A percentile compares a stretch with the other conserved stretches of the same genome.
These are phyloP conservation scores for Marisa cornuarietis DNA, from an alignment of 1,140 invertebrate species.

Conservation along the genomic window DNA sequence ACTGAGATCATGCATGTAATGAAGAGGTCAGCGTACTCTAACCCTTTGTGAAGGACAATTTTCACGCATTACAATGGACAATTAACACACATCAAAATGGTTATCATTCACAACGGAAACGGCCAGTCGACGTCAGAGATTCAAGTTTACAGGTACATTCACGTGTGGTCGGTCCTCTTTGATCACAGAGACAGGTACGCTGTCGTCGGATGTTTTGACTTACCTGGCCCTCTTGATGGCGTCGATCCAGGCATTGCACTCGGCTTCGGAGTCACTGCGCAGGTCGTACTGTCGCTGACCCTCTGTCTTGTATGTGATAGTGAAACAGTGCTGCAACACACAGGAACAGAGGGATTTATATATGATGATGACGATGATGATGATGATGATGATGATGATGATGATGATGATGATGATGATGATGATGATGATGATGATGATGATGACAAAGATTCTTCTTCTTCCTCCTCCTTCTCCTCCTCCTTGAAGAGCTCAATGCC, in stretches of 20 bases:
- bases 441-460: not conserved
- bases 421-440: not conserved
- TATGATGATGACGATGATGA: not conserved
- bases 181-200: too few relatives aligned
- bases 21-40: too few relatives aligned
- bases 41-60: too few relatives aligned
- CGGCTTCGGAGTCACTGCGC: conserved; percentile 81
- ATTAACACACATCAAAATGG: too few relatives aligned
- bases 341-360: conserved; percentile 29
- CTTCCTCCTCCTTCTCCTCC: too few relatives aligned
- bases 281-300: conserved; percentile 89
- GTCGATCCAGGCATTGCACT: conserved; percentile 91
- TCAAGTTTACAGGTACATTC: too few relatives aligned
- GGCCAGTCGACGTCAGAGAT: too few relatives aligned
- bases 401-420: not conserved
- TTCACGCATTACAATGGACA: too few relatives aligned
- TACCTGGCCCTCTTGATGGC: conserved; percentile 88
- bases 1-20: too few relatives aligned
- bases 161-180: too few relatives aligned
- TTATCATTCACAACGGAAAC: too few relatives aligned
- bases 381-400: not conserved
- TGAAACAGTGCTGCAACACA: conserved; percentile 84
- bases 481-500: not conserved
- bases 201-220: conserved; percentile 5
- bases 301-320: conserved; percentile 86